phyloP scores from a whole-genome alignment of 2,113 vertebrate species.

The Epinephelus moara region DNA sequence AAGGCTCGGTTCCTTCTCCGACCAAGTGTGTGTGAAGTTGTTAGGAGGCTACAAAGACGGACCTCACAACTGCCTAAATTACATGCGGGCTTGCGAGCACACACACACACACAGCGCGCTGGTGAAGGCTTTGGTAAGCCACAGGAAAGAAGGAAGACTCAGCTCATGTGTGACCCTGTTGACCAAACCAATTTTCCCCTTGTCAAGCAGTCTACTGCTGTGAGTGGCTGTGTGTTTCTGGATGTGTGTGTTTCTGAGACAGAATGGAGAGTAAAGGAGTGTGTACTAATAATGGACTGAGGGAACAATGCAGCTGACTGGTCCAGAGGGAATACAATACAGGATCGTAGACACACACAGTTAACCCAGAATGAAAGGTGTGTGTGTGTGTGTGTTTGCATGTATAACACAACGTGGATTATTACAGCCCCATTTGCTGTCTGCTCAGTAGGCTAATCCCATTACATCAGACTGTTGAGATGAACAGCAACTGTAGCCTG shows the following conservation, averaged over 20 bases:
- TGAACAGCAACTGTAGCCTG: background rate
- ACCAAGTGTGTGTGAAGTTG: slow-evolving; percentile 12
- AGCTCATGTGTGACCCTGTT: slow-evolving; percentile 58
- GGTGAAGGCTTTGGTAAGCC: slow-evolving; percentile 47
- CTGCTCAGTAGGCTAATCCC: slow-evolving; percentile 34
- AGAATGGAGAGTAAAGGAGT: slow-evolving; percentile 18
- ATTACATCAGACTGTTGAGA: slow-evolving; percentile 11
- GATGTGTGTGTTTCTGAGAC: slow-evolving; percentile 14
- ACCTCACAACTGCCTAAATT: background rate
- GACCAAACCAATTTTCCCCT: slow-evolving; percentile 73
- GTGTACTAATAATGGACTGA: slow-evolving; percentile 31
- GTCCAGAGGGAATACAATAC: slow-evolving; percentile 10
- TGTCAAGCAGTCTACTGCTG: slow-evolving; percentile 48
- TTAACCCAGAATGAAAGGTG: background rate
- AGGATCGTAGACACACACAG: background rate
- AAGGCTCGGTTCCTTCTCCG: slow-evolving; percentile 28
- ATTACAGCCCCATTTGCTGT: background rate
- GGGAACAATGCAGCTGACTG: slow-evolving; percentile 20
- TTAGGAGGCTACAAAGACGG: slow-evolving; percentile 30
- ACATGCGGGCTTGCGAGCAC: background rate
- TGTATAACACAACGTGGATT: slow-evolving; percentile 13
- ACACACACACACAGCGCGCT: slow-evolving; percentile 13
- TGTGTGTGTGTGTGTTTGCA: slow-evolving; percentile 24
- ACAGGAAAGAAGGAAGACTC: slow-evolving; percentile 34
- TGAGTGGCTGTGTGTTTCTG: slow-evolving; percentile 11